Base-by-base conservation (phyloP, 2,888 invertebrate species). In the Andrena minutula region DNA sequence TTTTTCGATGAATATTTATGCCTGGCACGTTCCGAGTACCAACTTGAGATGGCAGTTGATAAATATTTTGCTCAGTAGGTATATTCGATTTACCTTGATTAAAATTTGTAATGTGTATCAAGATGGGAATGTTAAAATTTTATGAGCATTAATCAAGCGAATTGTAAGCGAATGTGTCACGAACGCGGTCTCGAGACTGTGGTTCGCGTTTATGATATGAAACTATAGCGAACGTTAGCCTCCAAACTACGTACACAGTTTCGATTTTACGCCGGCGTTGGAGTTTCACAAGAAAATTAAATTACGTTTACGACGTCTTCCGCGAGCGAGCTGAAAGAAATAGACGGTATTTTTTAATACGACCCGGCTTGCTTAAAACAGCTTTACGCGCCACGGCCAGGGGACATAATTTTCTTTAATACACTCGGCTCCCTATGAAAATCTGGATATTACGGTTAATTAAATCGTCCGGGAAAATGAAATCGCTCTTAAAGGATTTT, bases 261-360 rank as follows among this genome's bases (percentile, higher is more conserved):
- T 78, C 75, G 65, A 75, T 77, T 75, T 75, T 77, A 61, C 47
- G 61, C 28, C 1, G 51, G 65, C 23, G 49, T 20, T 20, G 61
- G 75, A 81, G 73, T 78, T 75, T 78, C 69, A 53, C 58, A 20
- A 53, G 76, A 71, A 75, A 83, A 83, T 85, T 78, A 80, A 85
- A 83, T 85, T 85, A 81, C 75, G 65, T 64, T 79, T 69, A 75
- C 75, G 65, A 51, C 64, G 81, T 51, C 66, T 74, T 69, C 81
- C 47, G 64, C 49, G 61, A 28, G 28, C 53, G 35, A 23, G 63
- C 65, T 20, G 28, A 72, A 83, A 80, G 73, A 75, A 82, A 80
- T 64, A 51, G 72, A 63, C 41, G 81, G 65, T 75, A 82, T 80
- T 71, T 80, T 82, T 82, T 82, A 82, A 82, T 82, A 82, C 61